Evolutionary conservation across 2,113 vertebrate genomes (phyloP).

Genomic region (Irena cyanogastra): DNA sequence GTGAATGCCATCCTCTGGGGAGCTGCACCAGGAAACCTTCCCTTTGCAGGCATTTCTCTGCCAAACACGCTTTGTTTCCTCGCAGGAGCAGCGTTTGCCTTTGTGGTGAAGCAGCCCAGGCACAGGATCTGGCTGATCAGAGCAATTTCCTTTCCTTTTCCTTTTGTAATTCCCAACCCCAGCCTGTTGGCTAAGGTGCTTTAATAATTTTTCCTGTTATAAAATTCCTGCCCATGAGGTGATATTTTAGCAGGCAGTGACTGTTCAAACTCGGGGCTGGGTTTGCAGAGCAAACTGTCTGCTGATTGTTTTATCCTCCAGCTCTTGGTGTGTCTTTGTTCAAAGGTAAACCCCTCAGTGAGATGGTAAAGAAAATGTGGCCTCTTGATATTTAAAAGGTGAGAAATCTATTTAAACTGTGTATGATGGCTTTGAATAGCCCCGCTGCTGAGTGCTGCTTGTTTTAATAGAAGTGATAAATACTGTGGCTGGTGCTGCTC

Average conservation of each 20-base stretch:
- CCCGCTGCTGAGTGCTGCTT: conserved; percentile 28
- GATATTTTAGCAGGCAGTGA: conserved; percentile 28
- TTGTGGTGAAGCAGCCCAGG: neutral
- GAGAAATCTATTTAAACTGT: conserved; percentile 69
- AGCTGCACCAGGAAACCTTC: neutral
- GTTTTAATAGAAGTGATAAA: conserved; percentile 67
- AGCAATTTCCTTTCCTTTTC: neutral
- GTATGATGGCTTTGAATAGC: conserved; percentile 40
- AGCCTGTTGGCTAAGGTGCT: neutral
- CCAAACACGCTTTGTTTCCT: neutral
- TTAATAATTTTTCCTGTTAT: neutral
- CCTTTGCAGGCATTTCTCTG: neutral
- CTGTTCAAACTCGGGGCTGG: conserved; percentile 5
- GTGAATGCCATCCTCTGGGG: neutral
- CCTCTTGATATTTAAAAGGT: conserved; percentile 74
- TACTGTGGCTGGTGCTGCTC: conserved; percentile 49
- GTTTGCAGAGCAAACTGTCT: conserved; percentile 47
- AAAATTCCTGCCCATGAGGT: neutral
- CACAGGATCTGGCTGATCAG: neutral
- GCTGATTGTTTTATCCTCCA: conserved; percentile 54
- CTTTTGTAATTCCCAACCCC: neutral
- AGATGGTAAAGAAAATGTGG: conserved; percentile 42
- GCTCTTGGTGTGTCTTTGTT: conserved; percentile 51
- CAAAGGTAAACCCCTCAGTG: conserved; percentile 57
- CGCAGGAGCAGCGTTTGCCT: neutral